Conservation (phyloP, 37 sponge, comb jelly and placozoan genomes). For the Chondrilla cf. caribensis region DNA sequence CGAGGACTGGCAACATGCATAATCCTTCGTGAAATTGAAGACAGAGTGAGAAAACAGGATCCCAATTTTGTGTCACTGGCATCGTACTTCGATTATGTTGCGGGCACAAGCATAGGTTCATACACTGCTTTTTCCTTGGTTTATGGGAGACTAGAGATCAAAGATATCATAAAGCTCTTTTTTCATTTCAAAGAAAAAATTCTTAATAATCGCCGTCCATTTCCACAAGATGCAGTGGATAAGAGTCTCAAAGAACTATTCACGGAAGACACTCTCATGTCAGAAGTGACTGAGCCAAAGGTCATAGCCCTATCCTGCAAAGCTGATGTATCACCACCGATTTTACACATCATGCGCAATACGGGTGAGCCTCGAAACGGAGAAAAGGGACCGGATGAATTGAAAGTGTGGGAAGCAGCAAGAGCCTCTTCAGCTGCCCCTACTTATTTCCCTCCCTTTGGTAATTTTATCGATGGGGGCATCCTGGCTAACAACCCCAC, state of each 20-base stretch:
- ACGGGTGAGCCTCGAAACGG: background rate
- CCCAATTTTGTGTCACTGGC: background rate
- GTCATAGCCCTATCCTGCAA: background rate
- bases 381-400: background rate
- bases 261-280: background rate
- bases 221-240: background rate
- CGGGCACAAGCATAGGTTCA: background rate
- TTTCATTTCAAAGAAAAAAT: background rate
- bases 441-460: background rate
- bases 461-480: background rate
- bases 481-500: background rate
- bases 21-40: background rate
- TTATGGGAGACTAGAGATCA: background rate
- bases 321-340: background rate
- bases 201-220: background rate
- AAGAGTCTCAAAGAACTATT: background rate
- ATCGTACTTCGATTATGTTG: background rate
- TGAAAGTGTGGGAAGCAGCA: constrained; percentile 10
- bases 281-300: background rate
- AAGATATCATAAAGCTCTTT: too few relatives aligned
- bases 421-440: constrained; percentile 4
- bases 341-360: background rate
- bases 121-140: background rate
- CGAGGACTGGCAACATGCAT: background rate
- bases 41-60: background rate